These are phyloP conservation scores for Phrynocephalus guinanensis DNA, from an alignment of 2,797 vertebrate genomes.

Conservation along the genomic window DNA sequence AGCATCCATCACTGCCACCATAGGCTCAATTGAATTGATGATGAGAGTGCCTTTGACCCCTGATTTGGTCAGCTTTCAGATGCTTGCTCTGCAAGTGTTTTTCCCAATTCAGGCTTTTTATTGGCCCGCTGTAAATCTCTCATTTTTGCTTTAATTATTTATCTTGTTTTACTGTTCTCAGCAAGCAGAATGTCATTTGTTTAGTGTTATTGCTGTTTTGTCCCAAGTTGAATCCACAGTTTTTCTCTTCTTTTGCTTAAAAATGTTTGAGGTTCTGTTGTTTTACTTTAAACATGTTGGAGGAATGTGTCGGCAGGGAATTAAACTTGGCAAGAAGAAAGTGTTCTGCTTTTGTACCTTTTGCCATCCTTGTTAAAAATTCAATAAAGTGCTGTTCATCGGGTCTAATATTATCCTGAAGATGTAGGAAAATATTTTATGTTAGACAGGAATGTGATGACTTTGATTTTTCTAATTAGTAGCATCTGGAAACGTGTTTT, in stretches of 20 bases:
- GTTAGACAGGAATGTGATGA: conserved; percentile 18
- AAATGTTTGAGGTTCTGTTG: conserved; percentile 28
- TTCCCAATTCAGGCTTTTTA: not conserved
- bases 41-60: not conserved
- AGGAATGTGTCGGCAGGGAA: conserved; percentile 11
- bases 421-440: conserved; percentile 17
- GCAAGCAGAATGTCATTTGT: not conserved
- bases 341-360: conserved; percentile 6
- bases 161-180: not conserved
- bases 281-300: conserved; percentile 20
- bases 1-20: too few species aligned
- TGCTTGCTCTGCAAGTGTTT: not conserved
- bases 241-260: conserved; percentile 31
- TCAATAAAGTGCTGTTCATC: conserved; percentile 15
- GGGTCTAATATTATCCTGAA: not conserved
- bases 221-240: not conserved
- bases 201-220: conserved; percentile 18
- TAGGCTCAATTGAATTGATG: not conserved
- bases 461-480: conserved; percentile 32
- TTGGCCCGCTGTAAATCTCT: not conserved
- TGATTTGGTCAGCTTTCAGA: too few species aligned
- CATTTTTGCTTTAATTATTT: not conserved
- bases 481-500: conserved; percentile 34
- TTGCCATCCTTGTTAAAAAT: conserved; percentile 18
- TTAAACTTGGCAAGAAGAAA: conserved; percentile 48